phyloP scores from a whole-genome alignment of 2,113 vertebrate species.

The Crotophaga sulcirostris region DNA sequence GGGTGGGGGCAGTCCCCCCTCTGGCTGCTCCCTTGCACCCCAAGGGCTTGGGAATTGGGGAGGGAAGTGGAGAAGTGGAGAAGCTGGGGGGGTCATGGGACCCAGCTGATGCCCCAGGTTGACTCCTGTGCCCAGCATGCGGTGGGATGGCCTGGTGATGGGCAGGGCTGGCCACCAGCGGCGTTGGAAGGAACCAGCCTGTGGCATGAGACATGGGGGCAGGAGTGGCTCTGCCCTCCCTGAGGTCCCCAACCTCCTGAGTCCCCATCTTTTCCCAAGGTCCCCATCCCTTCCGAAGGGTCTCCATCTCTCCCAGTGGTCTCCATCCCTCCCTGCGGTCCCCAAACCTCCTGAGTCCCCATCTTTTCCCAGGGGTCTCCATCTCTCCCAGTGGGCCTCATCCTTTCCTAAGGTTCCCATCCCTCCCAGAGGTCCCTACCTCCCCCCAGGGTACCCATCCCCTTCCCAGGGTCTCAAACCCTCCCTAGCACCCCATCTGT shows the following conservation, averaged over 20 bases:
- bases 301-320: neutral
- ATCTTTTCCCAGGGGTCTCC: accelerated
- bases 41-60: neutral
- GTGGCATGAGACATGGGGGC: neutral
- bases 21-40: neutral
- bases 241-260: neutral
- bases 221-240: neutral
- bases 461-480: too few species aligned
- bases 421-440: too few species aligned
- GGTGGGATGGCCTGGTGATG: neutral
- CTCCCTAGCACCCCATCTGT: neutral
- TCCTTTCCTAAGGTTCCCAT: neutral
- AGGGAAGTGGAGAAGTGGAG: neutral
- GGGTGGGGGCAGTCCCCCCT: too few species aligned
- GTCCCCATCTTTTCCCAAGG: too few species aligned
- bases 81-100: neutral
- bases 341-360: neutral
- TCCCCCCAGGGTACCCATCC: too few species aligned
- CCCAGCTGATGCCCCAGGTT: neutral
- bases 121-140: accelerated
- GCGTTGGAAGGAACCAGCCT: neutral
- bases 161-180: neutral
- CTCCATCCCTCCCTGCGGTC: neutral
- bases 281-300: neutral
- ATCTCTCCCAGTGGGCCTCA: too few species aligned